Base-by-base conservation (phyloP, 2,797 vertebrate species). In the Lepilemur septentrionalis region DNA sequence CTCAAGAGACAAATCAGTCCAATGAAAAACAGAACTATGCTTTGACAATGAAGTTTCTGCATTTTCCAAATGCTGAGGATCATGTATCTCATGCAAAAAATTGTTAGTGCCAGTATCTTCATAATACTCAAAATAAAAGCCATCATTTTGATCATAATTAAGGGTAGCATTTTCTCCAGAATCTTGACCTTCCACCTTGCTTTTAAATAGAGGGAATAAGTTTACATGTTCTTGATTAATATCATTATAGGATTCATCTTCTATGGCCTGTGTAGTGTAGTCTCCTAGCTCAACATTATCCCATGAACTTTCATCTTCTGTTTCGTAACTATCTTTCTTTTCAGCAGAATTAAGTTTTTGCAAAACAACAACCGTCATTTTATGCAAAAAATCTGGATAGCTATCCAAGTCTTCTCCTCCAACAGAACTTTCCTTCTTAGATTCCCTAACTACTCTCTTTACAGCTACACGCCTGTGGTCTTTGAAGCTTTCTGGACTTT, bases 281-380 rank as follows among this genome's bases (percentile, higher is more conserved):
- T 99, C 98, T 98, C 98, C 98, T 81, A 99, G 98, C 97, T 99
- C 99, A 97, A 98, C 98, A 95, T 98, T 98, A 97, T 99, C 99
- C 99, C 98, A 99, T 96, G 99, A 99, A 98, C 98, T 99, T 97
- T 98, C 98, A 98, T 99, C 99, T 94, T 99, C 99, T 86, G 98
- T 98, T 98, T 98, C 98, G 97, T 98, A 98, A 96, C 98, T 98
- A 98, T 98, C 98, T 98, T 98, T 98, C 97, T 99, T 99, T 98
- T 99, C 98, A 96, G 98, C 98, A 97, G 98, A 99, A 98, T 99
- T 98, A 98, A 99, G 98, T 98, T 99, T 99, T 94, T 99, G 99
- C 98, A 99, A 99, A 98, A 99, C 98, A 98, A 99, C 98, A 98
- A 99, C 98, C 95, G 99, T 99, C 98, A 99, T 99, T 98, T 99